Evolutionary conservation across 2,113 vertebrate species (phyloP), one percentile per base, ranked within the genome.

Genomic region (Lophius piscatorius): DNA sequence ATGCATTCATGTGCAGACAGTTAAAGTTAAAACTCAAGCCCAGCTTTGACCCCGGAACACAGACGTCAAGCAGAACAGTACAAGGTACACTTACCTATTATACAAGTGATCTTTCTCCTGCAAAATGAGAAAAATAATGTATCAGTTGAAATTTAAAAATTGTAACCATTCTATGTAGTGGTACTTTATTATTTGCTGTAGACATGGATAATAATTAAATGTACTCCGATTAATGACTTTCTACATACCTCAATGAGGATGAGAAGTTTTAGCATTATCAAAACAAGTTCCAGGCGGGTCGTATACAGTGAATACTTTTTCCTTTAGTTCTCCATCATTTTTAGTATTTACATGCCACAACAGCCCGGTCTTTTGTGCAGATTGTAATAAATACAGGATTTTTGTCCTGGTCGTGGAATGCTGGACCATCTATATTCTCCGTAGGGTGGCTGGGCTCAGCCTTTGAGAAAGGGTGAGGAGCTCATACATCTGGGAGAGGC

Each of bases 71-170:
- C 71, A 85, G 85, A 86, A 34, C 54, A 38, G 47, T 40, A 24
- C 17, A 60, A 41, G 24, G 49, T 61, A 33, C 55, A 80, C 92
- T 28, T 73, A 92, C 92, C 92, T 87, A 23, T 59, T 67, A 46
- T 68, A 71, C 17, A 23, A 34, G 18, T 13, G 49, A 6, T 89
- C 88, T 5, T 63, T 85, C 22, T 82, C 88, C 92, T 93, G 83
- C 9, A 70, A 81, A 60, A 38, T 58, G 6, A 81, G 60, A 56
- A 26, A 70, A 44, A 80, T 2, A 45, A 2, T 18, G 33, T 31
- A 51, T 71, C 4, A 65, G 57, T 9, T 9, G 9, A 28, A 28
- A 28, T 45, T 38, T 3, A 13, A 48, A n/a, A n/a, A 72, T 9
- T 6, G 4, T 6, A 29, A 39, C 20, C 1, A 26, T 14, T 33